Evolutionary conservation across 2,888 invertebrate genomes (phyloP), one percentile per base, ranked within the genome.

Genomic region (Cerastis leucographa): DNA sequence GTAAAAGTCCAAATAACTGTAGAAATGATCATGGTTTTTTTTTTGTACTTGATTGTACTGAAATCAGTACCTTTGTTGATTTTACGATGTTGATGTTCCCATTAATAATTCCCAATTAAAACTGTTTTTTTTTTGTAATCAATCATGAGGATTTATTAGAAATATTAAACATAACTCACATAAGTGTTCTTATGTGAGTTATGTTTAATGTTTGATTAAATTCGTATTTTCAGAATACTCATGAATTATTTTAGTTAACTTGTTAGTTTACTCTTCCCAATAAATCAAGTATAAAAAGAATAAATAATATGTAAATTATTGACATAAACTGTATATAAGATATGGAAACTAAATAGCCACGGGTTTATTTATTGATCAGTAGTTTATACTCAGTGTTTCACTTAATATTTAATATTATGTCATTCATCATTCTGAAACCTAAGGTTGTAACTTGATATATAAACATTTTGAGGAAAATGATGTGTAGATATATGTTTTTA

Each of bases 401-500:
- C 83, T 85, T 79, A 84, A 69, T 79, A 75, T 42, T 71, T 84
- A 89, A 87, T 80, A 76, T 85, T 89, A 92, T 92, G 92, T 92
- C 90, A 93, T 91, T 92, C 90, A 93, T 94, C 91, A 94, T 92
- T 93, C 92, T 93, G 96, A 93, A 96, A 96, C 94, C 87, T 94
- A 96, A 93, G 96, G 96, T 96, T 96, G 96, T 96, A 96, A 95
- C 93, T 96, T 91, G 93, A 94, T 95, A 95, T 94, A 94, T 94
- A 95, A 87, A 94, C 91, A 90, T 92, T 93, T 94, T 93, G 91
- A 94, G 87, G 89, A 94, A 93, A 93, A 93, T 94, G 91, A 92
- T 94, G 93, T 94, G 94, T 96, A 94, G 93, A 91, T 93, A 93
- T 95, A 95, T 95, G 95, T 96, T 96, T 96, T 94, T 96, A 96